These are phyloP conservation scores for Xestia sexstrigata DNA, from an alignment of 2,888 invertebrate genomes.

Conservation along the genomic window DNA sequence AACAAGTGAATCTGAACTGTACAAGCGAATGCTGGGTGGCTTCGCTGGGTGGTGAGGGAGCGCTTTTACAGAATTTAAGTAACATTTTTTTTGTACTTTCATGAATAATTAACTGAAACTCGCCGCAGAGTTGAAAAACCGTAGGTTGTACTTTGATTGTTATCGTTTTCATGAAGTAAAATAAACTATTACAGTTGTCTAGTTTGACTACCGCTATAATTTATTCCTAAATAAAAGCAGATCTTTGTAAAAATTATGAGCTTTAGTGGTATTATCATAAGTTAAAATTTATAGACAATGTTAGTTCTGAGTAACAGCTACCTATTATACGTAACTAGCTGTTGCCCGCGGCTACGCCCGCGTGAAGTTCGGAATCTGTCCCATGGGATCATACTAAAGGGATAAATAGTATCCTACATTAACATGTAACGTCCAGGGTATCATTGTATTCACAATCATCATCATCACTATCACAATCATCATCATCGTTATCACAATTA, in stretches of 20 bases:
- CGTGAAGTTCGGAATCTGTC: no score
- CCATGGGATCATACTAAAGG: no score
- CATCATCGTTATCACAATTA: no score
- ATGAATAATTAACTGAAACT: constrained; percentile 9
- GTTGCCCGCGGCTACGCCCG: no score
- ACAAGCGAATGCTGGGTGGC: not conserved
- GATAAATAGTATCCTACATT: no score
- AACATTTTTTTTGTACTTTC: not conserved
- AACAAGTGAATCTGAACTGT: not conserved
- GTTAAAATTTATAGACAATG: constrained; percentile 37
- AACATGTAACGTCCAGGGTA: no score
- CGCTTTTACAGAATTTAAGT: not conserved
- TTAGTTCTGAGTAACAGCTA: constrained; percentile 25
- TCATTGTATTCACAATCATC: no score
- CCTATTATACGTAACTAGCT: constrained; percentile 40
- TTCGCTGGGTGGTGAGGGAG: not conserved
- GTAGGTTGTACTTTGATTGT: not conserved
- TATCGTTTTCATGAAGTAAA: constrained; percentile 2
- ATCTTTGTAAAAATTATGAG: constrained; percentile 20
- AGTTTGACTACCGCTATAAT: constrained; percentile 3
- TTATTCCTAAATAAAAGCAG: constrained; percentile 15
- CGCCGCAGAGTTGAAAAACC: not conserved
- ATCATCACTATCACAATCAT: no score
- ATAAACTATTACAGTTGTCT: not conserved
- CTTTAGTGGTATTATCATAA: constrained; percentile 21